Evolutionary conservation across 2,888 invertebrate genomes (phyloP).

Genomic region (Portevinia maculata): DNA sequence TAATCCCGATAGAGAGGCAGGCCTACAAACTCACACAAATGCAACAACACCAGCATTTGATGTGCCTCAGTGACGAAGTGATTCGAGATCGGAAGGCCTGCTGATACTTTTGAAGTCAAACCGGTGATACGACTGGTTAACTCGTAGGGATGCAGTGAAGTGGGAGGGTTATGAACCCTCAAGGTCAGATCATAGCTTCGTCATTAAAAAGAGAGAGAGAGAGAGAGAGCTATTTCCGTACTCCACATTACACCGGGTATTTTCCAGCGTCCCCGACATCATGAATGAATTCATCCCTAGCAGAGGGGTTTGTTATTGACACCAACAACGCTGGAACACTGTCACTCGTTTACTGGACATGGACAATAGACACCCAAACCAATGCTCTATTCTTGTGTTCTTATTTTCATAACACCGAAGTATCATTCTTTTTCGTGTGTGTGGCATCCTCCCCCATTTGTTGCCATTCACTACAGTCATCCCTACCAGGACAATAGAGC

Average conservation of each 20-base stretch:
- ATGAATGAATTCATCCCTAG: constrained; percentile 6
- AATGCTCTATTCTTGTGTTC: constrained; percentile 7
- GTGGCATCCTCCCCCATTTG: not conserved
- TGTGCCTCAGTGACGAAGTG: too few species aligned
- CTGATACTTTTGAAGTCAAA: too few species aligned
- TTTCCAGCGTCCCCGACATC: constrained; percentile 39
- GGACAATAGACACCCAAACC: constrained; percentile 18
- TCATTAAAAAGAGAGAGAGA: too few species aligned
- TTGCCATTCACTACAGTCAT: constrained; percentile 3
- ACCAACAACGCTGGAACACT: constrained; percentile 24
- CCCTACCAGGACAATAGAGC: constrained; percentile 33
- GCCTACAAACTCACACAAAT: too few species aligned
- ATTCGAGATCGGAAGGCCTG: too few species aligned
- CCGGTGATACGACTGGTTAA: too few species aligned
- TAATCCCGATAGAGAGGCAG: too few species aligned
- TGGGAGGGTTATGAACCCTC: too few species aligned
- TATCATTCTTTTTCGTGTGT: not conserved
- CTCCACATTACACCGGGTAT: constrained; percentile 14
- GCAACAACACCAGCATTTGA: too few species aligned
- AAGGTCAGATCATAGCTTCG: too few species aligned
- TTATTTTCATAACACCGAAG: constrained; percentile 12
- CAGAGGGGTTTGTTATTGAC: constrained; percentile 24
- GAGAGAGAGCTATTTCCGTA: too few species aligned
- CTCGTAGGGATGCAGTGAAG: too few species aligned
- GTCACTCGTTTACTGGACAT: constrained; percentile 26